Evolutionary conservation across 2,797 vertebrate genomes (phyloP).

Genomic region (Petrocephalus schoutedeni): DNA sequence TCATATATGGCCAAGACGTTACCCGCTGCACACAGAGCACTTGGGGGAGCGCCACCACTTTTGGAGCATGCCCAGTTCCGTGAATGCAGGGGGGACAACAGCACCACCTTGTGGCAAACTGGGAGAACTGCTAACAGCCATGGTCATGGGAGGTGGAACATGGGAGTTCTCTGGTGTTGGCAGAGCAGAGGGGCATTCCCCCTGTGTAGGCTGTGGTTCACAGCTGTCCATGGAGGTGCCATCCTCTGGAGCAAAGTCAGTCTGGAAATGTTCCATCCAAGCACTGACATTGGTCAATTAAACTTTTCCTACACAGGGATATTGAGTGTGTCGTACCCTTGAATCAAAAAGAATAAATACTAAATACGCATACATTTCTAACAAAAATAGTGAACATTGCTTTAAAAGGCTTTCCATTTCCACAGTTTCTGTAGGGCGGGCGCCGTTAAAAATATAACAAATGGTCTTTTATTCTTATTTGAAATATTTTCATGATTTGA

Average conservation of each 20-base stretch:
- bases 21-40: constrained; percentile 7
- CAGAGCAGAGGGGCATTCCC: neutral
- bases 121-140: neutral
- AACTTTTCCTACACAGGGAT: neutral
- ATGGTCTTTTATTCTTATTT: neutral
- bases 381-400: neutral
- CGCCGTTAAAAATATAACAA: neutral
- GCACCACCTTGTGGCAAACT: neutral
- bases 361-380: constrained; percentile 36
- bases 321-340: constrained; percentile 19
- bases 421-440: neutral
- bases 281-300: neutral
- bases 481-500: neutral
- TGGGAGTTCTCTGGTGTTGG: neutral
- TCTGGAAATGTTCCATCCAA: neutral
- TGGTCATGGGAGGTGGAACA: neutral
- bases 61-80: neutral
- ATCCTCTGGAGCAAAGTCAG: constrained; percentile 13
- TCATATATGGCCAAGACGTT: constrained; percentile 21
- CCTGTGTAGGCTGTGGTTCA: neutral
- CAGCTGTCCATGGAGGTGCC: constrained; percentile 11
- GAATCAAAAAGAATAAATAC: constrained; percentile 52
- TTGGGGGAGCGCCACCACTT: neutral
- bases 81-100: neutral
- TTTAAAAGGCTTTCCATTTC: neutral